Percentiles rank a stretch among this genome's conserved stretches.
Conservation (phyloP, 2,113 vertebrate species). For the Melanerpes formicivorus region DNA sequence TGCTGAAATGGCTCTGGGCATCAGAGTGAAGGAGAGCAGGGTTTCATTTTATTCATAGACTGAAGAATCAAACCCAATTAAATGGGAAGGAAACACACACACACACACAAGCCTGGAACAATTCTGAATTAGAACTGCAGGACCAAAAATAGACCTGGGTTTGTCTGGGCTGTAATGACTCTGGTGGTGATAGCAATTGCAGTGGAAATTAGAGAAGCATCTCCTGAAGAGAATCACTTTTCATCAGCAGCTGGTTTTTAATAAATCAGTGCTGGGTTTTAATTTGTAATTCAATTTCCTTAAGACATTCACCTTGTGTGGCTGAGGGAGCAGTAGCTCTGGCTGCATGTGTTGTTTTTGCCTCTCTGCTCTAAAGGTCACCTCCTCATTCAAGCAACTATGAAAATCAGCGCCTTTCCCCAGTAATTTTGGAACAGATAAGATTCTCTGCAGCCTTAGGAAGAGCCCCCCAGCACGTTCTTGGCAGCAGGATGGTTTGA, state of each 20-base stretch:
- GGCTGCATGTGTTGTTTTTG: neutral
- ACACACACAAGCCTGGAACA: neutral
- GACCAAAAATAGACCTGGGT: neutral
- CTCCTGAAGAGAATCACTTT: conserved; percentile 23
- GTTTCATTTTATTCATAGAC: neutral
- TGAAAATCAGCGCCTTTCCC: conserved; percentile 2
- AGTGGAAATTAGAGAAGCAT: conserved; percentile 29
- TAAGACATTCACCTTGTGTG: conserved; percentile 4
- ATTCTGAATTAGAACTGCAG: neutral
- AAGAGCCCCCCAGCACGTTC: neutral
- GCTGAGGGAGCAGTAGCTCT: conserved; percentile 1
- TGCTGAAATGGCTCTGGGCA: neutral
- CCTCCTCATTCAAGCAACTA: neutral
- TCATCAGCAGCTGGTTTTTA: conserved; percentile 50
- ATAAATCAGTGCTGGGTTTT: conserved; percentile 46
- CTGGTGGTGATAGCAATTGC: neutral
- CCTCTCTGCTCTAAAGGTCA: neutral
- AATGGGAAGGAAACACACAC: neutral
- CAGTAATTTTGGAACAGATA: neutral
- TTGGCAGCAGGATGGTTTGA: neutral
- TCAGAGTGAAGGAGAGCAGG: neutral
- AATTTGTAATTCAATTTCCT: conserved; percentile 37
- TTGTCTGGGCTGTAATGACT: neutral
- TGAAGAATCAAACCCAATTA: neutral
- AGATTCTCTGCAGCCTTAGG: neutral